These are phyloP conservation scores for Pelodiscus sinensis DNA, from an alignment of 2,113 vertebrate genomes.

Conservation along the genomic window DNA sequence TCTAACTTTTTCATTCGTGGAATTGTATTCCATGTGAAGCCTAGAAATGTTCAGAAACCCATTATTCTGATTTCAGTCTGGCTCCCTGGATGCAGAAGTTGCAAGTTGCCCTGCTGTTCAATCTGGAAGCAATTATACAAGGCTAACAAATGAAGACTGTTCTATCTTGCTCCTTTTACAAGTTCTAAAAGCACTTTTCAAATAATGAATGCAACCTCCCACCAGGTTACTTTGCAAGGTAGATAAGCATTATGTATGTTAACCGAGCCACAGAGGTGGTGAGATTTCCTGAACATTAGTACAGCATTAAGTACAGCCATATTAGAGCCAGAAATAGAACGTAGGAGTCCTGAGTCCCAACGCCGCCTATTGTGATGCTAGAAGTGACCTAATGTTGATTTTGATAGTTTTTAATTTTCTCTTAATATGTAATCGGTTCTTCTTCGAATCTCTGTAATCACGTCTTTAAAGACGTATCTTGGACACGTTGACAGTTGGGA, in stretches of 20 bases:
- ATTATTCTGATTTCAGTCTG: slow-evolving; percentile 5
- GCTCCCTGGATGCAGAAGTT: accelerated
- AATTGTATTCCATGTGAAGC: background rate
- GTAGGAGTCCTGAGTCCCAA: background rate
- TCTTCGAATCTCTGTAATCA: accelerated
- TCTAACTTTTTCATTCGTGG: background rate
- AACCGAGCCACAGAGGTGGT: background rate
- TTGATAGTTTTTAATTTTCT: background rate
- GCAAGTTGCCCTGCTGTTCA: background rate
- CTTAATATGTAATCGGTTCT: background rate
- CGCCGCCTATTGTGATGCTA: background rate
- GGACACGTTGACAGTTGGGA: background rate
- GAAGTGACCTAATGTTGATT: background rate
- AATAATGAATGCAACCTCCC: background rate
- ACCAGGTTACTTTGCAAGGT: background rate
- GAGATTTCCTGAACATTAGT: background rate
- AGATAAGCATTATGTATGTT: background rate
- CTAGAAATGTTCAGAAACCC: background rate
- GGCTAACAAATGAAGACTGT: background rate
- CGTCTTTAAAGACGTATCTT: background rate
- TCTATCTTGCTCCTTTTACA: background rate
- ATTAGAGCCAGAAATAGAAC: background rate
- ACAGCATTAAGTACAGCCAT: background rate
- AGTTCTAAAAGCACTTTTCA: background rate
- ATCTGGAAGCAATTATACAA: background rate